Evolutionary conservation across 2,797 vertebrate species (phyloP), one percentile per base, ranked within the genome.

Genomic region (Clarias platycephalus): DNA sequence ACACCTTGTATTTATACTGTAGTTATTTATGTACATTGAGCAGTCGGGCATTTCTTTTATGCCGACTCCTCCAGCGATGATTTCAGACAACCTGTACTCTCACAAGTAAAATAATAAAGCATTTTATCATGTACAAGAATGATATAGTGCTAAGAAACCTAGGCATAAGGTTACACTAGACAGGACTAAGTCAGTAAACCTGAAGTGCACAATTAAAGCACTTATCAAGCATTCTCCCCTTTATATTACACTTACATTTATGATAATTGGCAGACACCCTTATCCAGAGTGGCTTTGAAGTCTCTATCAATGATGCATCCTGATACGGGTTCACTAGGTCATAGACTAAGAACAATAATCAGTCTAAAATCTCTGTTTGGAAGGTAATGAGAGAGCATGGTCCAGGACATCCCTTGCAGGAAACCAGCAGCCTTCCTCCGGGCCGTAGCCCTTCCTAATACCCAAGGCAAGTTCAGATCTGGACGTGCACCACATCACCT

Each of bases 351-450:
- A 49, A 49, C 9, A 49, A 49, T 49, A 12, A 49, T 49, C 44
- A 49, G 44, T 49, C 44, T 49, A 12, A 49, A 49, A 49, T 49
- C 44, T 49, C 44, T 49, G 44, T 49, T 49, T 10, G 44, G 44
- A 49, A 49, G 44, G 44, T 49, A 49, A 49, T 31, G 49, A 57
- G 26, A 75, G 7, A 20, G 22, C 75, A 37, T 60, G 55, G 12
- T 60, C 18, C 31, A 77, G 75, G 75, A 77, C 55, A 77, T 77
- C 75, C 75, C 55, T 60, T 60, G 2, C 75, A 77, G 75, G 75
- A 77, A 49, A 13, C 55, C 55, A 37, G 55, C 28, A 77, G 74
- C 28, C 74, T 60, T 77, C 72, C 72, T 57, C 72, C 49, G 55
- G 49, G 26, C 26, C 49, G 12, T 9, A 34, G 18, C 26, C 72